phyloP scores from a whole-genome alignment of 92 coral and sea anemone genomes.

The Porites rus region DNA sequence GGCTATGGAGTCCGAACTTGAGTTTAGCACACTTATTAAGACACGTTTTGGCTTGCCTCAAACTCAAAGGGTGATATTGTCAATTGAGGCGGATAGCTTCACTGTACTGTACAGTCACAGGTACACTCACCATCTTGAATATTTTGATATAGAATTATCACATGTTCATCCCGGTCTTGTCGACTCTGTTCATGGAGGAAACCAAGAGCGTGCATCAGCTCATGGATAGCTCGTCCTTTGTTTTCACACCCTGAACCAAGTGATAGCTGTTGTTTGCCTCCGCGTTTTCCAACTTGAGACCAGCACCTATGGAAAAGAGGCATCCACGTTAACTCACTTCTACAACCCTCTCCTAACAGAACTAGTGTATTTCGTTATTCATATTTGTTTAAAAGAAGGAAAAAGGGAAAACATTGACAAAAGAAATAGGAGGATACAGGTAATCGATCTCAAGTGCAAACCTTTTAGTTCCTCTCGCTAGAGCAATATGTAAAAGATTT shows the following conservation, averaged over 20 bases:
- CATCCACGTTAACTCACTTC: no score
- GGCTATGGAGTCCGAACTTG: no score
- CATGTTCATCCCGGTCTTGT: conserved; percentile 62
- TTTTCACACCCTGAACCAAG: conserved; percentile 65
- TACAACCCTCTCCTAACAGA: neutral
- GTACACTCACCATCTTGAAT: conserved; percentile 44
- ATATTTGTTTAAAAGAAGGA: neutral
- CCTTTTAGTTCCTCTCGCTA: no score
- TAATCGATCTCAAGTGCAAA: no score
- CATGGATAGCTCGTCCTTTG: conserved; percentile 65
- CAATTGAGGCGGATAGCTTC: no score
- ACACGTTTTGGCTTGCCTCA: no score
- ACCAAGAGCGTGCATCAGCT: conserved; percentile 68
- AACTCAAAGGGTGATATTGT: no score
- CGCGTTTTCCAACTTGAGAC: conserved; percentile 65
- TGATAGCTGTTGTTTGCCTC: conserved; percentile 59
- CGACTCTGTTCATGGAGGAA: conserved; percentile 78
- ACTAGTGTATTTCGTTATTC: neutral
- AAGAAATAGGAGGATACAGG: no score
- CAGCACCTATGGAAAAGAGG: conserved; percentile 48
- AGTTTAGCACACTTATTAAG: no score
- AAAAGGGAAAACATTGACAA: no score
- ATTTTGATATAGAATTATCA: conserved; percentile 28
- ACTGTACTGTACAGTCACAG: no score
- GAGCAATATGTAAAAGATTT: no score